Conservation (phyloP, 2,888 invertebrate genomes). For the Nymphalis polychloros region DNA sequence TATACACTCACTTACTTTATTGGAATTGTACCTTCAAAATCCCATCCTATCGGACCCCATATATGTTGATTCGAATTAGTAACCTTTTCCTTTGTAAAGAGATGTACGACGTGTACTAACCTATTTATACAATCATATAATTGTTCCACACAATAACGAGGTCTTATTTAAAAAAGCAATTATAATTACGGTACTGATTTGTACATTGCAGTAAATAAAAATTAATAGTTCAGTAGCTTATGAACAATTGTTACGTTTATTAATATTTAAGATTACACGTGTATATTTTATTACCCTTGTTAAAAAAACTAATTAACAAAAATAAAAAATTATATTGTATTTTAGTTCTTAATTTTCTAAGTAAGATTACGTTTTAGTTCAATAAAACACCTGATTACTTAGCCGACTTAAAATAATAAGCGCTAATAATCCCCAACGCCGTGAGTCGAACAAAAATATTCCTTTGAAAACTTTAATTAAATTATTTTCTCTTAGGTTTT, state of each 20-base stretch:
- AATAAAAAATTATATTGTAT: no score
- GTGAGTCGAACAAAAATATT: slow-evolving; percentile 40
- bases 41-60: slow-evolving; percentile 58
- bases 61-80: slow-evolving; percentile 63
- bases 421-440: slow-evolving; percentile 47
- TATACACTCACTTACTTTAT: slow-evolving; percentile 65
- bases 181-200: neutral
- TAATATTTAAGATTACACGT: no score
- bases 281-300: no score
- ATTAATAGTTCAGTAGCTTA: no score
- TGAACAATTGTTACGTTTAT: no score
- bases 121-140: slow-evolving; percentile 15
- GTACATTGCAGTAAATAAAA: neutral
- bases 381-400: slow-evolving; percentile 57
- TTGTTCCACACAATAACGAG: neutral
- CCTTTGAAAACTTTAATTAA: slow-evolving; percentile 48
- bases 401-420: slow-evolving; percentile 50
- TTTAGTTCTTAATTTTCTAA: neutral
- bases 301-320: no score
- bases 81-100: slow-evolving; percentile 60
- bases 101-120: slow-evolving; percentile 39
- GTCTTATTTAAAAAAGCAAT: neutral
- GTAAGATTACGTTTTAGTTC: neutral
- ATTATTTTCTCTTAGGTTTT: slow-evolving; percentile 36
- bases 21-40: slow-evolving; percentile 69